Conservation (phyloP, 1,140 invertebrate species). For the Neotoxoptera formosana region DNA sequence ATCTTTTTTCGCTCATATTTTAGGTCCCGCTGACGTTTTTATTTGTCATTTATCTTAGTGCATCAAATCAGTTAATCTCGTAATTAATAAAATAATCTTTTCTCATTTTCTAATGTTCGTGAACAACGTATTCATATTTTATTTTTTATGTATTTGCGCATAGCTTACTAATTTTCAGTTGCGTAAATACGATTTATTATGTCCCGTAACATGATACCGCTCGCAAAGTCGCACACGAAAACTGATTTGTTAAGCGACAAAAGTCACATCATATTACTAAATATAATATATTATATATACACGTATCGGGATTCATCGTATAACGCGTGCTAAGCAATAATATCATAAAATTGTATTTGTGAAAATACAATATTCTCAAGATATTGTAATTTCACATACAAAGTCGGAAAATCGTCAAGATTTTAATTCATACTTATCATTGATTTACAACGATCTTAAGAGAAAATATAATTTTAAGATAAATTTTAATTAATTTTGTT, state of each 20-base stretch:
- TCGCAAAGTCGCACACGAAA: neutral
- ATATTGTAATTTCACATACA: neutral
- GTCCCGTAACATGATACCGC: neutral
- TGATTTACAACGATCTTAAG: neutral
- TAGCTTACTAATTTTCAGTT: neutral
- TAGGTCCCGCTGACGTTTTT: neutral
- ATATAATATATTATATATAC: neutral
- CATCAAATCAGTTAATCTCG: neutral
- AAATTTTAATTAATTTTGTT: neutral
- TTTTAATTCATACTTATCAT: neutral
- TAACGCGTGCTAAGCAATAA: neutral
- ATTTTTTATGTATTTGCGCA: neutral
- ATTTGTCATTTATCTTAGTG: neutral
- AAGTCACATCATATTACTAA: neutral
- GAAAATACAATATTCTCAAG: neutral
- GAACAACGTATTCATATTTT: neutral
- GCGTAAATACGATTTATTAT: neutral
- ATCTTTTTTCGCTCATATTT: neutral
- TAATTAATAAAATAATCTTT: slow-evolving; percentile 3
- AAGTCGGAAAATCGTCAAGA: neutral
- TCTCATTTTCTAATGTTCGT: neutral
- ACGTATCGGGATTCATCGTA: neutral
- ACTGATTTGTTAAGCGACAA: neutral
- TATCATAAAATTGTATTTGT: neutral
- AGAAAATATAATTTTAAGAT: neutral